Conservation (phyloP, 2,113 vertebrate genomes). For the Bucco capensis region DNA sequence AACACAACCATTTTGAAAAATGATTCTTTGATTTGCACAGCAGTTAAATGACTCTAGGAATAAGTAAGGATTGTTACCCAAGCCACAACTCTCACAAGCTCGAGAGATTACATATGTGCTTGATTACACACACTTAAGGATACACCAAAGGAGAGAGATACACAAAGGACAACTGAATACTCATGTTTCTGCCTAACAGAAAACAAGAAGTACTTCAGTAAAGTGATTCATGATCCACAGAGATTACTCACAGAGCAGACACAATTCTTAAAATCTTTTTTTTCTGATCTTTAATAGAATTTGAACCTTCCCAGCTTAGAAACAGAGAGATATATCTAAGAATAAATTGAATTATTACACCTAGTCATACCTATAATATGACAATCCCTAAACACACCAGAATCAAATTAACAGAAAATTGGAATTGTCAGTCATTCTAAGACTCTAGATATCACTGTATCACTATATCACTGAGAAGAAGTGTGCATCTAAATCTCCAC, state of each 20-base stretch:
- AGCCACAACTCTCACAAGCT: not conserved
- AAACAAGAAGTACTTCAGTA: not conserved
- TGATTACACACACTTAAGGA: not conserved
- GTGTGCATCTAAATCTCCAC: not conserved
- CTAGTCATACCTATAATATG: not conserved
- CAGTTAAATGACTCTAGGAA: not conserved
- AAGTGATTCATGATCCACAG: not conserved
- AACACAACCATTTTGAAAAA: not conserved
- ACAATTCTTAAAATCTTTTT: not conserved
- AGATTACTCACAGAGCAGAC: not conserved
- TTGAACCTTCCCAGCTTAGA: not conserved
- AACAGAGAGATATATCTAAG: not conserved
- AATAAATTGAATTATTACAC: not conserved
- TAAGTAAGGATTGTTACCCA: not conserved
- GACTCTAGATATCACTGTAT: not conserved
- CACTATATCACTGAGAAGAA: not conserved
- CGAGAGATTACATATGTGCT: not conserved
- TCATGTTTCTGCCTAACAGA: not conserved
- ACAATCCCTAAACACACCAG: not conserved
- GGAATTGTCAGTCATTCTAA: not conserved
- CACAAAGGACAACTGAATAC: not conserved
- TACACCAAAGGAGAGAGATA: not conserved
- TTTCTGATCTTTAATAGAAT: not conserved
- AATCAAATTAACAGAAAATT: constrained; percentile 2
- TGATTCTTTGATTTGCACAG: not conserved